Percentiles rank a stretch among this genome's conserved stretches.
These are phyloP conservation scores for Gadopsis bispinosus DNA, from an alignment of 2,797 vertebrate species.

Conservation along the genomic window DNA sequence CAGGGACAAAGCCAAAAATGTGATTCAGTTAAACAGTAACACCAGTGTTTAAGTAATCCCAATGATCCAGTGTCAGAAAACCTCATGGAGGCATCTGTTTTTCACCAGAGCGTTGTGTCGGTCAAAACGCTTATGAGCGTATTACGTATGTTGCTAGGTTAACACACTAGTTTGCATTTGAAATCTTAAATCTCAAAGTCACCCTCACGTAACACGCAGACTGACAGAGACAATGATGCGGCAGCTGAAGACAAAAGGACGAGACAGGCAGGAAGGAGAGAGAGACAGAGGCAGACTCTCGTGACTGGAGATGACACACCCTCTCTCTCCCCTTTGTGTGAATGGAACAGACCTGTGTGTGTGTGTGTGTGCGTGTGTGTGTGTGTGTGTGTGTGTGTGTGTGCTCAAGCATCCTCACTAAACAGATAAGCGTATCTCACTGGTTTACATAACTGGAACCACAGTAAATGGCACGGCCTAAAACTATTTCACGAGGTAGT, in stretches of 20 bases:
- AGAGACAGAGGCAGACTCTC: constrained; percentile 63
- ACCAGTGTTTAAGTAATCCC: neutral
- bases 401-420: constrained; percentile 9
- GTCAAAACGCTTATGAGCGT: neutral
- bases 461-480: constrained; percentile 1
- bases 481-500: neutral
- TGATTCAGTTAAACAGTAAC: neutral
- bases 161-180: neutral
- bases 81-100: neutral
- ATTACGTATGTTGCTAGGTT: neutral
- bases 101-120: neutral
- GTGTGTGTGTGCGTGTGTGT: constrained; percentile 24
- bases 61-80: neutral
- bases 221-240: constrained; percentile 31
- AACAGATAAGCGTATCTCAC: constrained; percentile 8
- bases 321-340: constrained; percentile 28
- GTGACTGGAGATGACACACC: constrained; percentile 64
- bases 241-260: constrained; percentile 60
- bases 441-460: constrained; percentile 12
- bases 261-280: constrained; percentile 71
- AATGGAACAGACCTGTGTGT: constrained; percentile 15
- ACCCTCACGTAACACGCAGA: neutral
- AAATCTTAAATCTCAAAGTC: neutral
- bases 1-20: neutral
- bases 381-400: constrained; percentile 8